phyloP scores from a whole-genome alignment of 2,113 vertebrate species.

The Ia io region DNA sequence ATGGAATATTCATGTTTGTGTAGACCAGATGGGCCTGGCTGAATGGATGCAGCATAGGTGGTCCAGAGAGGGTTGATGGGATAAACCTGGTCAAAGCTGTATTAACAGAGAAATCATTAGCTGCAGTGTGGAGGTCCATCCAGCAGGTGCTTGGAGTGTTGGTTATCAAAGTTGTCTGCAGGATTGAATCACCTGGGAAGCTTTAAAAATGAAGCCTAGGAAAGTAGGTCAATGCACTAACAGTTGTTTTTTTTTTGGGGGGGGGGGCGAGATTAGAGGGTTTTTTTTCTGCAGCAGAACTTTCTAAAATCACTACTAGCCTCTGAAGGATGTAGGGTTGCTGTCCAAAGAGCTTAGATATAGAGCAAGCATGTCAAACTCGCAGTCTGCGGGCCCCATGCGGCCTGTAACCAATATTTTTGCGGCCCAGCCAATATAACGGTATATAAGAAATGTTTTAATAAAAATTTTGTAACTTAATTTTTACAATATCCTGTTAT shows the following conservation, averaged over 20 bases:
- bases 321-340: not conserved
- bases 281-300: not conserved
- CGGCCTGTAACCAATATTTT: too few relatives aligned
- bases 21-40: not conserved
- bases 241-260: not conserved
- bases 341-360: not conserved
- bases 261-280: fast-evolving
- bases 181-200: not conserved
- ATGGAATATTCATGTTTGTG: not conserved
- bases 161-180: not conserved
- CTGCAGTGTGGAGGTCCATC: not conserved
- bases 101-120: not conserved
- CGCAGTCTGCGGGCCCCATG: too few relatives aligned
- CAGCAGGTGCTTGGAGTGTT: not conserved
- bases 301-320: not conserved
- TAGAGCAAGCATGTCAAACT: too few relatives aligned
- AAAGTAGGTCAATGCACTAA: not conserved
- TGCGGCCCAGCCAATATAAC: too few relatives aligned
- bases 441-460: too few relatives aligned
- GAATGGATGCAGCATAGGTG: not conserved
- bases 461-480: too few relatives aligned
- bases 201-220: not conserved
- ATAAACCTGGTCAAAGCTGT: not conserved
- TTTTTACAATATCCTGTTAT: too few relatives aligned
- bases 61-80: not conserved